Base-by-base conservation (phyloP, 2,888 invertebrate species). In the Thereva nobilitata region DNA sequence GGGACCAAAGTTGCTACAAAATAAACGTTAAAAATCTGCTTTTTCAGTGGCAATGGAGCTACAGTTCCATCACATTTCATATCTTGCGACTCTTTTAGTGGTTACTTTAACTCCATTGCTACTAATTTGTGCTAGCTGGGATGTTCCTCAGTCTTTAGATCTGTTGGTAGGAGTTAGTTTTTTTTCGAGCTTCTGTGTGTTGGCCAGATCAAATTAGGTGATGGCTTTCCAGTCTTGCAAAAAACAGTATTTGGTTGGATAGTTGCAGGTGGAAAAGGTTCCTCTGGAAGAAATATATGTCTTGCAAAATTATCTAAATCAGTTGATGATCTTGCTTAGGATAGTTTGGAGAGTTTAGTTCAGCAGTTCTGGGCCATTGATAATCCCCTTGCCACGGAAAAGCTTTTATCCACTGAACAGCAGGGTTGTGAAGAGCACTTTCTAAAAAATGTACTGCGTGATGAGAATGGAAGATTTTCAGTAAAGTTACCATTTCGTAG, bases 201-300 rank as follows among this genome's bases (percentile, higher is more conserved):
- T 23, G 49, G 49, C 3, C 49, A 49, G 5, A 49, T 49, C 0
- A 49, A 12, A 49, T 23, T 49, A 10, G 49, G 49, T 10, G 12
- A 49, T 49, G 49, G 49, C 9, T 6, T 49, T 12, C 49, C 49
- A 10, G 1, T 23, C 6, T 23, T 49, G 10, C 49, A 49, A 4
- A 49, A 49, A 12, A 49, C 49, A 4, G 49, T 49, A 6, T 12
- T 49, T 7, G 49, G 49, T 3, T 49, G 49, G 49, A 49, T 49
- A 49, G 12, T 49, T n/a, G 3, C 49, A 5, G 6, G 49, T 49
- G 49, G 49, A n/a, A 49, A 5, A 49, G 10, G 49, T 23, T 7
- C 10, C 3, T 23, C 23, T 23, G 23, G 23, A 23, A 12, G 12
- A 49, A 12, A 12, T 23, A 4, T 6, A 10, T 5, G 2, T 7